Conservation (phyloP, 2,113 vertebrate species). For the Mugil cephalus region DNA sequence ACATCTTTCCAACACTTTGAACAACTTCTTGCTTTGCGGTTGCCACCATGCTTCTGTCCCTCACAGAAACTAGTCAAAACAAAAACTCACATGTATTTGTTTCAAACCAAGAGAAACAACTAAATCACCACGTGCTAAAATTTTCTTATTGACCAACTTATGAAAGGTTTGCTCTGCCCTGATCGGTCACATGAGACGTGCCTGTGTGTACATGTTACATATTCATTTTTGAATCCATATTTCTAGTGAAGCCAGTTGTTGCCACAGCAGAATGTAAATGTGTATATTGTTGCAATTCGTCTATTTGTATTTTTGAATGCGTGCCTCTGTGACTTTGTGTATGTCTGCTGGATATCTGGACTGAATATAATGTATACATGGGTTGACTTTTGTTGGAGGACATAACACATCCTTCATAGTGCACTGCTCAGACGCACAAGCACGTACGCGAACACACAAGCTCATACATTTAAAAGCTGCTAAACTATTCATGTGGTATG, state of each 20-base stretch:
- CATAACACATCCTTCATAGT: conserved; percentile 5
- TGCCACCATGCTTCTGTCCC: too few relatives aligned
- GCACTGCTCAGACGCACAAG: background rate
- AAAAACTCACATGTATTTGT: too few relatives aligned
- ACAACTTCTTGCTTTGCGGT: too few relatives aligned
- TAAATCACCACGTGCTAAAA: too few relatives aligned
- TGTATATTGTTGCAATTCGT: too few relatives aligned
- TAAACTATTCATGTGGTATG: background rate
- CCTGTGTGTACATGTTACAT: background rate
- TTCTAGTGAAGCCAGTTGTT: conserved; percentile 44
- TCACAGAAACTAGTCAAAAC: too few relatives aligned
- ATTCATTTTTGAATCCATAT: conserved; percentile 39
- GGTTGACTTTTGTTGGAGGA: conserved; percentile 46
- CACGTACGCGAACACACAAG: background rate
- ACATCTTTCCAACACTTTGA: too few relatives aligned
- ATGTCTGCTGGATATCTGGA: conserved; percentile 8
- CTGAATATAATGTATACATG: conserved; percentile 38
- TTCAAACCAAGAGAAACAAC: too few relatives aligned
- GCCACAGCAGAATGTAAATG: conserved; percentile 48
- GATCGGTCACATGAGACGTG: too few relatives aligned
- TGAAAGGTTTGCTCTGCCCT: too few relatives aligned
- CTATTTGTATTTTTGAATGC: background rate
- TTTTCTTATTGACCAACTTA: too few relatives aligned
- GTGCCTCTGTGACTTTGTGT: conserved; percentile 42
- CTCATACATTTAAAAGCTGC: background rate